Percentiles rank a stretch among this genome's conserved stretches.
Conservation (phyloP, 2,113 vertebrate species). For the Callocephalon fimbriatum region DNA sequence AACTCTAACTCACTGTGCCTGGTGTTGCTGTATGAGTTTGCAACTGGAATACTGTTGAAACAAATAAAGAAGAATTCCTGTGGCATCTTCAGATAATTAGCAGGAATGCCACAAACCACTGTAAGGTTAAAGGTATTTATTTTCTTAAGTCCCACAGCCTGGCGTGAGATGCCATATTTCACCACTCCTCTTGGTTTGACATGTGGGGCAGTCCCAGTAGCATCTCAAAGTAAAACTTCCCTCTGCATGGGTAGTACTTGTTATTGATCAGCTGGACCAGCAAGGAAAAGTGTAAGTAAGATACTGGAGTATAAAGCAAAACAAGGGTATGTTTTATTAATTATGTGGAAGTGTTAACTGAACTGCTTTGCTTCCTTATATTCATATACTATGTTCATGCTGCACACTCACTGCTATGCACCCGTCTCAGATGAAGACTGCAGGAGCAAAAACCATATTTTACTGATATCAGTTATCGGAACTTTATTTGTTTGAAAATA, state of each 20-base stretch:
- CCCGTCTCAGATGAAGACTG: neutral
- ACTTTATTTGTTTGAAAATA: neutral
- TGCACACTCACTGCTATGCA: neutral
- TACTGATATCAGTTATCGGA: neutral
- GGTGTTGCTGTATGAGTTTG: neutral
- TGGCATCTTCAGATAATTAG: conserved; percentile 59
- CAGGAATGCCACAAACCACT: conserved; percentile 41
- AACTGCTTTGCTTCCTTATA: neutral
- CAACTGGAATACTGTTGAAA: conserved; percentile 35
- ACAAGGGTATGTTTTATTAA: neutral
- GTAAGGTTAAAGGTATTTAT: neutral
- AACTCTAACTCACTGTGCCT: neutral
- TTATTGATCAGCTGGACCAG: neutral
- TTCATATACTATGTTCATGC: neutral
- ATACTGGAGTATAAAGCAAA: neutral
- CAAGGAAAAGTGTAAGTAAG: neutral
- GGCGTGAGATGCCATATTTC: neutral
- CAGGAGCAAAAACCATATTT: neutral
- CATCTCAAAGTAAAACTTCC: neutral
- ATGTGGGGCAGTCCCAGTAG: neutral
- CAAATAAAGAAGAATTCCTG: conserved; percentile 37
- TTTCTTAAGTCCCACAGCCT: neutral
- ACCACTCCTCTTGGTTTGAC: neutral
- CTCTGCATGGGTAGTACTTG: neutral
- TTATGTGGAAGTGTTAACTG: neutral